phyloP scores from a whole-genome alignment of 2,888 invertebrate species.

The Drosophila anomalata region DNA sequence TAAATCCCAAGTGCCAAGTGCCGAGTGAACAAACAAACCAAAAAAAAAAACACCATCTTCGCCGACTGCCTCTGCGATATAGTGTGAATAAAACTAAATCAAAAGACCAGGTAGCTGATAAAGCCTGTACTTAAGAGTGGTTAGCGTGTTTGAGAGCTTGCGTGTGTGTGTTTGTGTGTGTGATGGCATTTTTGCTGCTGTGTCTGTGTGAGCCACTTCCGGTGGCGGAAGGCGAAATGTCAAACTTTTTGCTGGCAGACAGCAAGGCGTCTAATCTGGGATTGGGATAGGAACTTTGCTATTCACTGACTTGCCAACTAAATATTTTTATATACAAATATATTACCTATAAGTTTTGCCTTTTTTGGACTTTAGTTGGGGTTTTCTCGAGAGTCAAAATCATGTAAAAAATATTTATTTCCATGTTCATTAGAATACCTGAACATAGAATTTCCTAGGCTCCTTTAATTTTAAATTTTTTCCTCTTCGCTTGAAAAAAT shows the following conservation, averaged over 20 bases:
- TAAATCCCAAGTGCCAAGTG: slow-evolving; percentile 50
- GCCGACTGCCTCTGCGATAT: slow-evolving; percentile 20
- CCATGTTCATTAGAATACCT: too few species aligned
- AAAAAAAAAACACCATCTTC: slow-evolving; percentile 12
- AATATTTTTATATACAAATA: not conserved
- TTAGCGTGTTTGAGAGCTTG: slow-evolving; percentile 8
- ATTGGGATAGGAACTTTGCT: slow-evolving; percentile 17
- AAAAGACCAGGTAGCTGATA: slow-evolving; percentile 17
- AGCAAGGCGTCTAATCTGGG: slow-evolving; percentile 63
- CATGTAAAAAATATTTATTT: too few species aligned
- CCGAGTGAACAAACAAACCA: slow-evolving; percentile 32
- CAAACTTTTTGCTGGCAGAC: slow-evolving; percentile 69
- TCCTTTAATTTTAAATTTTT: too few species aligned
- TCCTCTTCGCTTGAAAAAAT: too few species aligned
- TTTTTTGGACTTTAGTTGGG: not conserved
- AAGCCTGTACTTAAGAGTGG: slow-evolving; percentile 19
- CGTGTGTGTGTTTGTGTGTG: slow-evolving; percentile 15
- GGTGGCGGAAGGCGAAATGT: slow-evolving; percentile 51
- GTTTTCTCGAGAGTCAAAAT: too few species aligned
- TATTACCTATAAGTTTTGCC: not conserved
- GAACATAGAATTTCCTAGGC: too few species aligned
- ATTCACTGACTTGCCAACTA: slow-evolving; percentile 2
- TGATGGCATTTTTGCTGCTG: slow-evolving; percentile 20
- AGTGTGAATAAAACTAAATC: slow-evolving; percentile 29
- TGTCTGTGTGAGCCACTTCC: slow-evolving; percentile 45